Conservation (phyloP, 2,113 vertebrate species). For the Antigone vipio region DNA sequence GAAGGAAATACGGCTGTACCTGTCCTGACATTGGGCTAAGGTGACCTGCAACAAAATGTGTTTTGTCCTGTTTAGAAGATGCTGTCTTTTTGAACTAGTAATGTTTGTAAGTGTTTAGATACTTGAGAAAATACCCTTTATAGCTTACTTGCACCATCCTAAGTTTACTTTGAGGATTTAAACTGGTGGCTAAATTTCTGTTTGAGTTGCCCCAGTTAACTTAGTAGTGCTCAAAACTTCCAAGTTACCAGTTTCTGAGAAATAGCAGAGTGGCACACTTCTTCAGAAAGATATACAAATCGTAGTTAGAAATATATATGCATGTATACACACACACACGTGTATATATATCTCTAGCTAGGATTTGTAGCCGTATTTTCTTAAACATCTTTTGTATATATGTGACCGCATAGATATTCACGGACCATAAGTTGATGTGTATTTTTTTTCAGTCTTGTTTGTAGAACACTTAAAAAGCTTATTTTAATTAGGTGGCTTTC, state of each 20-base stretch:
- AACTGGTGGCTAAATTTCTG: not conserved
- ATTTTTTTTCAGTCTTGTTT: not conserved
- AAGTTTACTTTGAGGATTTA: not conserved
- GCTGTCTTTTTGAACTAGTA: not conserved
- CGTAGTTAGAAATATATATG: not conserved
- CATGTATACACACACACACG: too few species aligned
- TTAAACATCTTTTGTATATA: not conserved
- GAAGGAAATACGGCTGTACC: not conserved
- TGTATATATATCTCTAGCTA: not conserved
- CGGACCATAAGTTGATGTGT: not conserved
- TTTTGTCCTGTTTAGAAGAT: not conserved
- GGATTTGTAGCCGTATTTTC: not conserved
- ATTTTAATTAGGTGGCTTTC: not conserved
- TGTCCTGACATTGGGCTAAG: not conserved
- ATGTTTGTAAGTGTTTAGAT: not conserved
- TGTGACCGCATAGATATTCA: not conserved
- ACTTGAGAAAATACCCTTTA: not conserved
- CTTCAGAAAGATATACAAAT: not conserved
- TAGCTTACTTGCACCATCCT: not conserved
- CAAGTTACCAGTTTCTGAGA: not conserved
- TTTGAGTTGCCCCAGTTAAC: not conserved
- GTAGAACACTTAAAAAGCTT: not conserved
- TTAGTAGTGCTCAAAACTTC: not conserved
- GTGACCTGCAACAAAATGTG: not conserved
- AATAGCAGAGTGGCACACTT: not conserved